Base-by-base conservation (phyloP, 2,797 vertebrate genomes). In the Coendou prehensilis region DNA sequence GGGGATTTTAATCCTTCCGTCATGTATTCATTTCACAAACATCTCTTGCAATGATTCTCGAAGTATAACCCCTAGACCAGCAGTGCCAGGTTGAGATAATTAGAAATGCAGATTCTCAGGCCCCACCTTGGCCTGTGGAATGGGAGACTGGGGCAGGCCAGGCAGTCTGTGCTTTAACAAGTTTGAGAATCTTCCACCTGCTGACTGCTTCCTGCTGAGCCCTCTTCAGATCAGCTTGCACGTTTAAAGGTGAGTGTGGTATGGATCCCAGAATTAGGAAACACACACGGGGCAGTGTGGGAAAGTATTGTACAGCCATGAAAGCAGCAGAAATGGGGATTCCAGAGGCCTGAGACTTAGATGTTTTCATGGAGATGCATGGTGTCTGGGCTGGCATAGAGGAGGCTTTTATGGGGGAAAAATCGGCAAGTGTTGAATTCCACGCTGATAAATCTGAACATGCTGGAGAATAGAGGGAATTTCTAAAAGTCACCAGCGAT, bases 401-500 rank as follows among this genome's bases (percentile, higher is more conserved):
- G 33, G 73, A 37, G 45, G 26, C 5, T 33, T 82, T 84, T 88
- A 61, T 30, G 9, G 73, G 76, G 50, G 37, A 56, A 95, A 59
- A 93, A 54, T 26, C 64, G 50, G 50, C 7, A 10, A 41, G 85
- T 22, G 73, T 26, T 54, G 54, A 59, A 87, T 61, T 87, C 33
- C n/a, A 14, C 47, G 11, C 85, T 67, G 50, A 26, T 47, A 57
- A 47, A 69, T 45, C 84, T 33, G 52, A 79, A 30, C 50, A 26
- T 56, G 13, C n/a, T 64, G 41, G 47, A 59, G n/a, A 63, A 33
- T 9, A 54, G 71, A 47, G 30, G 52, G 41, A 28, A 76, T n/a
- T 80, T 81, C 59, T 84, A 52, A 54, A 91, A 45, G 23, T 94
- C 81, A 71, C 63, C 93, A 86, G n/a, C 54, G 50, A 85, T 75